Percentiles rank a stretch among this genome's conserved stretches.
phyloP scores from a whole-genome alignment of 2,113 vertebrate genomes.

The Taurulus bubalis region DNA sequence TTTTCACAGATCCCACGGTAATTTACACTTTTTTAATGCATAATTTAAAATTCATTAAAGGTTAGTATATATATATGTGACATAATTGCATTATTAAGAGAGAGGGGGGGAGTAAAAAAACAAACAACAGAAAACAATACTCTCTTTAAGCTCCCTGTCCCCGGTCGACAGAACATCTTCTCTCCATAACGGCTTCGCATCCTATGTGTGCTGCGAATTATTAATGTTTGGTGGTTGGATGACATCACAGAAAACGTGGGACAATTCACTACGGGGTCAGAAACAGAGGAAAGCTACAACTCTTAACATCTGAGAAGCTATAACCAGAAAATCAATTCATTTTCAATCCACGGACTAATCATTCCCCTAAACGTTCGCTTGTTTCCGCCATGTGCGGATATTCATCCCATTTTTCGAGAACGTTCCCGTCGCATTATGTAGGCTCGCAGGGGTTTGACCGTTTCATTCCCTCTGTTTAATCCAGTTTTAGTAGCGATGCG shows the following conservation, averaged over 20 bases:
- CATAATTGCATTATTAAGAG: neutral
- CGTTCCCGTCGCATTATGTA: neutral
- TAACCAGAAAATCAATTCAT: neutral
- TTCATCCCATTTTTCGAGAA: neutral
- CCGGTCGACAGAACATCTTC: neutral
- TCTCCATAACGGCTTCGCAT: neutral
- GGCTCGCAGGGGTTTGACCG: neutral
- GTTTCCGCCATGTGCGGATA: neutral
- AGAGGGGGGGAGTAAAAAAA: neutral
- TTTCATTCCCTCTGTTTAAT: neutral
- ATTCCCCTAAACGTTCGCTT: neutral
- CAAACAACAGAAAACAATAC: neutral
- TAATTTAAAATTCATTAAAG: neutral
- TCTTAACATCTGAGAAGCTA: neutral
- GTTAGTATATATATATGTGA: neutral
- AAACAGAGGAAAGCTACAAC: too few relatives aligned
- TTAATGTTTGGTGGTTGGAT: neutral
- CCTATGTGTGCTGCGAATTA: neutral
- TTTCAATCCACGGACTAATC: neutral
- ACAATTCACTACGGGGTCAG: too few relatives aligned
- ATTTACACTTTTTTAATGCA: neutral
- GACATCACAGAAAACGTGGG: neutral
- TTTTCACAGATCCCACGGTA: neutral
- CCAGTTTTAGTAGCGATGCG: neutral
- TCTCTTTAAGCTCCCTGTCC: neutral